Percentiles rank a stretch among this genome's conserved stretches.
Conservation (phyloP, 2,888 invertebrate genomes). For the Cancer borealis region DNA sequence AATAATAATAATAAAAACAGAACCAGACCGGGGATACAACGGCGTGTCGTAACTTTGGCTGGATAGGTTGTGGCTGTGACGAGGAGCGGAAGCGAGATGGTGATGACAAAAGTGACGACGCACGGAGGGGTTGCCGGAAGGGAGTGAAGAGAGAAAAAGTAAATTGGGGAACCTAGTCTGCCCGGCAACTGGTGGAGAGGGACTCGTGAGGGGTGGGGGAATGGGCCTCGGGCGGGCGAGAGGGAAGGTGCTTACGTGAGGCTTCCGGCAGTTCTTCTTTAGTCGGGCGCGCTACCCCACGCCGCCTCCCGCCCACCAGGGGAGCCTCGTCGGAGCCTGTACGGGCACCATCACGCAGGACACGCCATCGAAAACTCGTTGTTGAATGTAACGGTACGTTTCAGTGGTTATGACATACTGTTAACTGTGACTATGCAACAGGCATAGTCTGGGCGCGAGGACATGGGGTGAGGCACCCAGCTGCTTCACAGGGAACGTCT, state of each 20-base stretch:
- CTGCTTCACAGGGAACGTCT: no score
- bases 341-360: neutral
- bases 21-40: no score
- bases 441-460: no score
- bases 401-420: no score
- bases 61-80: neutral
- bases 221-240: neutral
- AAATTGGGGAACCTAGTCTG: conserved; percentile 15
- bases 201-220: neutral
- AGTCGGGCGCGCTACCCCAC: neutral
- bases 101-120: neutral
- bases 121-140: neutral
- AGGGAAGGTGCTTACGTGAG: neutral
- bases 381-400: neutral
- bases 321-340: neutral
- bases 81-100: neutral
- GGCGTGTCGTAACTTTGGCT: no score
- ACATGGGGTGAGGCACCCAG: no score
- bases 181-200: neutral
- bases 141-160: conserved; percentile 30
- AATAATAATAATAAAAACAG: no score
- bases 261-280: conserved; percentile 61
- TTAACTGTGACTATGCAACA: no score
- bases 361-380: neutral
- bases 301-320: conserved; percentile 17